Evolutionary conservation across 2,797 vertebrate species (phyloP), one percentile per base, ranked within the genome.

Genomic region (Lepidocolaptes lacrymiger): DNA sequence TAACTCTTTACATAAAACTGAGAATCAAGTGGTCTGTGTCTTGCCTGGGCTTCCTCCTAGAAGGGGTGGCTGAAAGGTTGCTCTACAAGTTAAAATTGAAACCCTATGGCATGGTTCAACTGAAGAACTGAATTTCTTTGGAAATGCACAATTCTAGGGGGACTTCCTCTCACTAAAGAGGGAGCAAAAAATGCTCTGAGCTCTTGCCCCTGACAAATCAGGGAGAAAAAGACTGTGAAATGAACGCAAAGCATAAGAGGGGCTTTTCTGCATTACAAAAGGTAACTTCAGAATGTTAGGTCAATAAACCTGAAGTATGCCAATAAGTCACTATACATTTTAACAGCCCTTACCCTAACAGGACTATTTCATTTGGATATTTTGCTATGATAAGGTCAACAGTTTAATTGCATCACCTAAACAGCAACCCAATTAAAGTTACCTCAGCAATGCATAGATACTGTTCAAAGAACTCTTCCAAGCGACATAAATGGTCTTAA

Each of bases 81-180:
- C 63, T 89, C 51, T 86, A 56, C 39, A 69, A 86, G 61, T 54
- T 92, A 84, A 80, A 96, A 89, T 59, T 73, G 83, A 94, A 96
- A 77, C 52, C 9, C 32, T 36, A 4, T 11, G 11, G n/a, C 7
- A 64, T 2, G 0, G 17, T 51, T 80, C 30, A 64, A 9, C 13
- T 41, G 14, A 43, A 88, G 28, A 67, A 73, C 6, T 41, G 5
- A 76, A 58, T 85, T 52, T 66, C 15, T 82, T 59, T 63, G 30
- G 46, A 92, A 16, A 74, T 39, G 19, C 7, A 28, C 1, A 8
- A 3, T 46, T 85, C 10, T 36, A 41, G 37, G 20, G 26, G 21
- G 20, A 61, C 8, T 14, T 63, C 32, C 28, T 18, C 22, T 69
- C 63, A 64, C 19, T 78, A 54, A 73, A 63, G 2, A 72, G 12